Conservation (phyloP, 2,888 invertebrate genomes). For the Cyaniris semiargus region DNA sequence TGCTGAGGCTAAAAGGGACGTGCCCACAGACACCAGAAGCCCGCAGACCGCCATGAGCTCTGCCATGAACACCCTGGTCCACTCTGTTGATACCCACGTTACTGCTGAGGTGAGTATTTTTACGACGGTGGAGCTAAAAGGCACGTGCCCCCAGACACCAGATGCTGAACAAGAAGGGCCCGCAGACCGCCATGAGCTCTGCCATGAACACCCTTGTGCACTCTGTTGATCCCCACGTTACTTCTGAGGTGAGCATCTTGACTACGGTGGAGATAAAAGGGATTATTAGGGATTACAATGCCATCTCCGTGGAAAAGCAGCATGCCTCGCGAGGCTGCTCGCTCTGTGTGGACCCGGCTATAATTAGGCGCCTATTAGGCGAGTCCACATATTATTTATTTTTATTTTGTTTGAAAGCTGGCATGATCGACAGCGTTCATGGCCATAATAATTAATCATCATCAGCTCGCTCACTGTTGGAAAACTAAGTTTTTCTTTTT, state of each 20-base stretch:
- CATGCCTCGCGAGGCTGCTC: too few species aligned
- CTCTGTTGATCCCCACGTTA: constrained; percentile 82
- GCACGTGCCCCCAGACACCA: constrained; percentile 70
- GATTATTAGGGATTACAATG: too few species aligned
- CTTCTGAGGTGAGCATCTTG: constrained; percentile 76
- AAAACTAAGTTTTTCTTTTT: too few species aligned
- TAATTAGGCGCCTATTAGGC: too few species aligned
- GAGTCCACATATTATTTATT: too few species aligned
- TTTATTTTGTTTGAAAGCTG: too few species aligned
- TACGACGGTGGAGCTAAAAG: not conserved
- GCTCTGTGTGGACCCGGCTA: too few species aligned
- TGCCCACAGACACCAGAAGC: constrained; percentile 49
- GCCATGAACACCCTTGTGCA: constrained; percentile 84
- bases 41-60: constrained; percentile 66
- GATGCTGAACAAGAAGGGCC: constrained; percentile 82
- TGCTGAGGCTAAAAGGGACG: constrained; percentile 68
- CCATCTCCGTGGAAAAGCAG: too few species aligned
- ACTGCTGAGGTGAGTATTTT: constrained; percentile 78
- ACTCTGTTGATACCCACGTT: constrained; percentile 82
- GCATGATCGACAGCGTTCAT: too few species aligned
- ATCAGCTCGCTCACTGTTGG: too few species aligned
- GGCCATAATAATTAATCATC: too few species aligned
- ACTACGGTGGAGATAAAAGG: not conserved
- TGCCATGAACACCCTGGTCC: constrained; percentile 84
- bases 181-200: constrained; percentile 65